Percentiles rank a stretch among this genome's conserved stretches.
These are phyloP conservation scores for Coelopa pilipes DNA, from an alignment of 2,888 invertebrate genomes.

Conservation along the genomic window DNA sequence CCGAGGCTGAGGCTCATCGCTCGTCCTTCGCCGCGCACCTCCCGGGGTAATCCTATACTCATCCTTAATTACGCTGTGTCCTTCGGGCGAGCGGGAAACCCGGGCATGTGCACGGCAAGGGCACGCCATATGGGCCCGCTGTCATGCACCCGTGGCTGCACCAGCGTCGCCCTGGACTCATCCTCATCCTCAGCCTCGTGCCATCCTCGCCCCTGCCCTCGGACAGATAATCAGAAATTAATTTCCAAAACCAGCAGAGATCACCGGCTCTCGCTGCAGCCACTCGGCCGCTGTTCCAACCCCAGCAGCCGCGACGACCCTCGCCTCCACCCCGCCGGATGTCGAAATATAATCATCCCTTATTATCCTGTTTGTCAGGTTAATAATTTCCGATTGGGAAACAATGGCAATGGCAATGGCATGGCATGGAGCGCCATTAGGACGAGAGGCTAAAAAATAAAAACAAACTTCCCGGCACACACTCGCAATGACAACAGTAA, in stretches of 20 bases:
- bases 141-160: constrained; percentile 3
- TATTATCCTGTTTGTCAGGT: constrained; percentile 58
- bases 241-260: constrained; percentile 53
- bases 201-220: constrained; percentile 36
- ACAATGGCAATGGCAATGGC: constrained; percentile 27
- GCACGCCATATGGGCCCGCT: constrained; percentile 17
- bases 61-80: constrained; percentile 33
- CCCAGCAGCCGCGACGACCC: not conserved
- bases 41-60: constrained; percentile 37
- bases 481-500: too few relatives aligned
- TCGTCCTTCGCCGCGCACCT: not conserved
- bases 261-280: not conserved
- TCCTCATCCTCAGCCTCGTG: not conserved
- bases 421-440: not conserved
- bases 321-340: not conserved
- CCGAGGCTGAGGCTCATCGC: too few relatives aligned
- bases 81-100: not conserved
- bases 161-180: not conserved
- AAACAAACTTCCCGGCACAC: not conserved
- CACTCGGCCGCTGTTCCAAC: constrained; percentile 11
- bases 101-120: not conserved
- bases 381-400: constrained; percentile 50
- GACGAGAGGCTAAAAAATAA: not conserved
- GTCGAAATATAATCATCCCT: constrained; percentile 58
- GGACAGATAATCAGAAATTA: constrained; percentile 66